Base-by-base conservation (phyloP, 2,888 invertebrate species). In the Cataglyphis altisquamis region DNA sequence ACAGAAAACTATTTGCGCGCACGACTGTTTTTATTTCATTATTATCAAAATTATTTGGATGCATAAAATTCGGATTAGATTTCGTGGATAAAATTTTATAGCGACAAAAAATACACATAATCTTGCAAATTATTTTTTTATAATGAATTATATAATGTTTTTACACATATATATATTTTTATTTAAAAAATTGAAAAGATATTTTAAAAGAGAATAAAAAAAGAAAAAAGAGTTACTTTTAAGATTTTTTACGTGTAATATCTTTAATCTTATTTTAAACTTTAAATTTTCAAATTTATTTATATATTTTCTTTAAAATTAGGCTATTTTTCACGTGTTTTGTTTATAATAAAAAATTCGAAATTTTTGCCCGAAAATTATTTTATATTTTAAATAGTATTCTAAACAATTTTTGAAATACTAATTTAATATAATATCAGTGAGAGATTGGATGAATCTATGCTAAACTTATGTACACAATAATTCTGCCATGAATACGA, bases 401-500 rank as follows among this genome's bases (percentile, higher is more conserved):
- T 39, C n/a, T 52, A 18, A n/a, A 52, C 8, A 63, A 36, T 3
- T 36, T 9, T 12, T 15, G 6, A 52, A 39, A 63, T 52, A 52
- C 18, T 32, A 57, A 32, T 10, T 18, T 57, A 32, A 12, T 8
- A 12, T 10, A 18, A 60, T 45, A 3, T 45, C 60, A 68, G 45
- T 15, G 41, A 57, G 36, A 6, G 15, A 1, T 60, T 57, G 10
- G 18, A 3, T 10, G 39, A 68, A 68, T 78, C 25, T 45, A 57
- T 57, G 55, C 10, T 57, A 4, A 78, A 45, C 36, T 78, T 60
- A 70, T 45, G 41, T 12, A 21, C 45, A 25, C 70, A 36, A 78
- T 78, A 78, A 64, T 70, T 70, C 36, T 60, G 45, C 36, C 18
- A 45, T 70, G 60, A 70, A 78, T 78, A 78, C 70, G 32, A 70